A percentile compares a stretch with the other conserved stretches of the same genome.
Evolutionary conservation across 2,797 vertebrate species (phyloP).

Genomic region (Gastrophryne carolinensis): DNA sequence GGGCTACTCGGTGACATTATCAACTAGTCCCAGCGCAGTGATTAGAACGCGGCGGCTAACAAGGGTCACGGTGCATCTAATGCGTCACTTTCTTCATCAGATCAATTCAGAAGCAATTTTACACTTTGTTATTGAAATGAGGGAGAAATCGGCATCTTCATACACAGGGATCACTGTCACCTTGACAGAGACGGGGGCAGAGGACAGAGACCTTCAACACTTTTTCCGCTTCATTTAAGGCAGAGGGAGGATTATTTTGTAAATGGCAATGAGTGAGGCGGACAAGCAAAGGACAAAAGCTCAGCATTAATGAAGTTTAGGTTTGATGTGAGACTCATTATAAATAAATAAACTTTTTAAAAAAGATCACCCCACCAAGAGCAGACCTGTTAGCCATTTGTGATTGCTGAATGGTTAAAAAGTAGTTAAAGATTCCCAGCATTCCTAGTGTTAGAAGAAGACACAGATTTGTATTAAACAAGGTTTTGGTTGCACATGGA

Average conservation of each 20-base stretch:
- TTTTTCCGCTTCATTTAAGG: background rate
- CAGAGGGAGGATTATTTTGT: background rate
- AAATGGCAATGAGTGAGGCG: background rate
- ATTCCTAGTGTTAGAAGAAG: no score
- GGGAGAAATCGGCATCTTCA: slow-evolving; percentile 52
- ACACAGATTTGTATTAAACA: no score
- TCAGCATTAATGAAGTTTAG: background rate
- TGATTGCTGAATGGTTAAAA: no score
- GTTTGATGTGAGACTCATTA: background rate
- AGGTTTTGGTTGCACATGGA: no score
- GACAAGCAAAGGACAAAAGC: no score
- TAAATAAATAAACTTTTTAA: no score
- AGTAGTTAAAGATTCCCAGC: no score
- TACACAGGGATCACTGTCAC: slow-evolving; percentile 41
- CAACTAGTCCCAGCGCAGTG: background rate
- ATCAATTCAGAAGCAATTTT: slow-evolving; percentile 47
- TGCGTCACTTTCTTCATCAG: slow-evolving; percentile 17
- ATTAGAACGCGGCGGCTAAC: background rate
- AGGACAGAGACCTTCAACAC: background rate
- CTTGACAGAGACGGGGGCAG: slow-evolving; percentile 1
- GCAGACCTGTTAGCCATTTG: no score
- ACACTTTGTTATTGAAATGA: slow-evolving; percentile 59
- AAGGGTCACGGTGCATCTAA: background rate
- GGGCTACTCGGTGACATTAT: slow-evolving; percentile 20
- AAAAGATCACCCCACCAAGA: no score